phyloP scores from a whole-genome alignment of 92 coral and sea anemone species.

The Plumapathes pennacea region DNA sequence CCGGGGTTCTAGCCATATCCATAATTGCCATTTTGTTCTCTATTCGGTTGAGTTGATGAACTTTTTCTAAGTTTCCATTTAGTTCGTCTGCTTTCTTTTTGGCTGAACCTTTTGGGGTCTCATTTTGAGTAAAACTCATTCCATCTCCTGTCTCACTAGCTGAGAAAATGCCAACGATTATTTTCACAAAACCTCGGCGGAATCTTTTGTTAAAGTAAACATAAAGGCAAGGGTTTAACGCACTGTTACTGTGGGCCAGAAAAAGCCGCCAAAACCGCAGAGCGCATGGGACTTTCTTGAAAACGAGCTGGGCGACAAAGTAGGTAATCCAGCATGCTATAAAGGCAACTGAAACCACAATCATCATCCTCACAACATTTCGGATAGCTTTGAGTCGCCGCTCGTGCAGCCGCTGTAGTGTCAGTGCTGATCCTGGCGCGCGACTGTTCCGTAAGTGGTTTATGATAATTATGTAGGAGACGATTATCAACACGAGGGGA shows the following conservation, averaged over 20 bases:
- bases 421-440: not conserved
- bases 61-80: too few relatives aligned
- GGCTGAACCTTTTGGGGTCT: too few relatives aligned
- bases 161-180: too few relatives aligned
- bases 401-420: not conserved
- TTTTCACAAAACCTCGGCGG: conserved; percentile 52
- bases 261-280: conserved; percentile 34
- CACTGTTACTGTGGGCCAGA: conserved; percentile 56
- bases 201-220: conserved; percentile 29
- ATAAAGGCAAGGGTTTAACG: conserved; percentile 36
- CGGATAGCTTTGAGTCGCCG: conserved; percentile 22
- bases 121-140: too few relatives aligned
- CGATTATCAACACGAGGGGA: conserved; percentile 20
- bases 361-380: conserved; percentile 31
- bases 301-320: conserved; percentile 31
- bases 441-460: not conserved
- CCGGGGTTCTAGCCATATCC: too few relatives aligned
- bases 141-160: too few relatives aligned
- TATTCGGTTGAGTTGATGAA: too few relatives aligned
- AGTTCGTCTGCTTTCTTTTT: too few relatives aligned
- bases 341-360: conserved; percentile 38
- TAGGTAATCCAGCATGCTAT: conserved; percentile 47
- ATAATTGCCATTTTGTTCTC: too few relatives aligned
- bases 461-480: conserved; percentile 11
- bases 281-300: conserved; percentile 6